Evolutionary conservation across 2,797 vertebrate genomes (phyloP), one percentile per base, ranked within the genome.

Genomic region (Linurgus olivaceus): DNA sequence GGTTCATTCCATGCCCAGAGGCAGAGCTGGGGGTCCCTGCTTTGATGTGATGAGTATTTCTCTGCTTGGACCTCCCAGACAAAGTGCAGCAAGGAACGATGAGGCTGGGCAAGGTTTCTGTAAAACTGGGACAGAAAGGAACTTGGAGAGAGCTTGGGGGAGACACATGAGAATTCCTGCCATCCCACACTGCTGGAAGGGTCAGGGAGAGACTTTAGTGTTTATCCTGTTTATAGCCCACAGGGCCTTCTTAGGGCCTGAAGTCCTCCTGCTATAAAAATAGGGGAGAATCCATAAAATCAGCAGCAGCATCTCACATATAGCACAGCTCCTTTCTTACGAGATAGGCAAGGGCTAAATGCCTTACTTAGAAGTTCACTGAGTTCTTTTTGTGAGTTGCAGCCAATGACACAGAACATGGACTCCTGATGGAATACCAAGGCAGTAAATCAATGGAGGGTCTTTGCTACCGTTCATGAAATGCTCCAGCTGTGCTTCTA

Each of bases 401-500:
- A 84, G 80, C 66, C 76, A 94, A 88, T 21, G 3, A 83, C 94
- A 81, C 68, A 95, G 96, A 96, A 95, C 85, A 52, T 89, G 94
- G 96, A 79, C 90, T 96, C 94, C 91, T 96, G 91, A 28, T 93
- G 65, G 88, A 96, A 96, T 96, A 94, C 94, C 96, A 80, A 88
- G 91, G 95, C 95, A 92, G 96, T 97, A 97, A 97, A 97, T 97
- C 97, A 97, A 65, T 89, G 79, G 89, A 81, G 77, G 40, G 82
- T 84, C 89, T 96, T 94, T 82, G 96, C 95, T 94, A 94, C 94
- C 6, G 84, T 92, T 91, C 88, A 59, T 96, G 95, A 97, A 97
- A 97, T 95, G 95, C 91, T 97, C 94, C 95, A 97, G 94, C 96
- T 97, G 96, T 87, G 93, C 94, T 97, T 76, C 71, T 24, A 85